Evolutionary conservation across 2,113 vertebrate genomes (phyloP), one percentile per base, ranked within the genome.

Genomic region (Triplophysa tibetana): DNA sequence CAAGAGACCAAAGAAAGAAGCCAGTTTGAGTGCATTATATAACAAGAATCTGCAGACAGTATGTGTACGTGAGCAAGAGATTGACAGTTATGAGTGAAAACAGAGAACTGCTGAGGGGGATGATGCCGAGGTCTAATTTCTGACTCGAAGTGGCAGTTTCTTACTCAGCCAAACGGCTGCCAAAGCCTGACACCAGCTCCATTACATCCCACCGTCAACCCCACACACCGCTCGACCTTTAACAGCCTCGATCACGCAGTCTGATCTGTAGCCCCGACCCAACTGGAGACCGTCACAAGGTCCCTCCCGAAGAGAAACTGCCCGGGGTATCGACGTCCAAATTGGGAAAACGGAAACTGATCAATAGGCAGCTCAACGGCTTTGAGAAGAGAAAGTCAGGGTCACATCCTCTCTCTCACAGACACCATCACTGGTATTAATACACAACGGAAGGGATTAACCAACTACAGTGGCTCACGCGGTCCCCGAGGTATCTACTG

Each of bases 391-490:
- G 67, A 56, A 66, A 65, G 52, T 81, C 79, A 41, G 38, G 76
- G 75, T 81, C 75, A 84, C 75, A 68, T 78, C 33, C 14, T 3
- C 45, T 60, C 38, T 29, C 54, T 16, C 24, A 21, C 29, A 66
- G 8, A 50, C 29, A 50, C 33, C 24, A 24, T 24, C 24, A 24
- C 24, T 24, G 24, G 24, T 72, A 68, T 85, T 85, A 85, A 81
- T 70, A 85, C 80, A 86, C 76, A 85, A 87, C 60, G 66, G 70
- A 63, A 63, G 61, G n/a, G 83, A 90, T 91, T 83, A 89, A 87
- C 87, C 85, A 90, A 90, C 91, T 90, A 91, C 83, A 79, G 78
- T 38, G 78, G 29, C 9, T 62, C 52, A 72, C 86, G 45, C 62
- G 67, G 80, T 77, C 83, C 88, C 77, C 50, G 77, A 65, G 80